Evolutionary conservation across 1,140 invertebrate species (phyloP), one percentile per base, ranked within the genome.

Genomic region (Drosophila busckii): DNA sequence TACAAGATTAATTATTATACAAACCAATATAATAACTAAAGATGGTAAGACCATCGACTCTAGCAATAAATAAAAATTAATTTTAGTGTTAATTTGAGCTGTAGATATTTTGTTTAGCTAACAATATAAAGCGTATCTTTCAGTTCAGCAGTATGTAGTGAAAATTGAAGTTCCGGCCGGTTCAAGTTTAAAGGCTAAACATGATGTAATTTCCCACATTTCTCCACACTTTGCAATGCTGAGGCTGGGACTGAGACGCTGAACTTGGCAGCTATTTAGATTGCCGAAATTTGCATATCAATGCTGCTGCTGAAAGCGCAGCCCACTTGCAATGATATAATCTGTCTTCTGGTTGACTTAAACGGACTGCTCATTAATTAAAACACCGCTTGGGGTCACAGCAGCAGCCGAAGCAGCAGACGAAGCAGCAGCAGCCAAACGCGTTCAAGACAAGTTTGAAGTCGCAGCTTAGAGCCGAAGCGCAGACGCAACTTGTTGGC

Each of bases 331-430:
- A 48, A 58, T 80, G 69, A 71, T 70, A 73, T 80, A 78, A 78
- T 68, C 73, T 63, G 62, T 12, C 17, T 19, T 26, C 60, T 63
- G 64, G n/a, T n/a, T 59, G 44, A 54, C 45, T 56, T 75, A 78
- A 78, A 76, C 80, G 55, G 42, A 54, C 28, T 71, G 67, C 23
- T 73, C 73, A 78, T 78, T 78, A 80, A 73, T 73, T 55, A 60
- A 28, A 48, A 41, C 8, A n/a, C n/a, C n/a, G n/a, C n/a, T n/a
- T n/a, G n/a, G n/a, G n/a, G n/a, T n/a, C n/a, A n/a, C n/a, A n/a
- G n/a, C n/a, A n/a, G n/a, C n/a, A n/a, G n/a, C n/a, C n/a, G n/a
- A n/a, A n/a, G n/a, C n/a, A n/a, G n/a, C n/a, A n/a, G n/a, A n/a
- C n/a, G n/a, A n/a, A n/a, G n/a, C n/a, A n/a, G n/a, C n/a, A n/a